A percentile compares a stretch with the other conserved stretches of the same genome.
These are phyloP conservation scores for Scaptomyza pallida DNA, from an alignment of 1,140 invertebrate species.

Conservation along the genomic window DNA sequence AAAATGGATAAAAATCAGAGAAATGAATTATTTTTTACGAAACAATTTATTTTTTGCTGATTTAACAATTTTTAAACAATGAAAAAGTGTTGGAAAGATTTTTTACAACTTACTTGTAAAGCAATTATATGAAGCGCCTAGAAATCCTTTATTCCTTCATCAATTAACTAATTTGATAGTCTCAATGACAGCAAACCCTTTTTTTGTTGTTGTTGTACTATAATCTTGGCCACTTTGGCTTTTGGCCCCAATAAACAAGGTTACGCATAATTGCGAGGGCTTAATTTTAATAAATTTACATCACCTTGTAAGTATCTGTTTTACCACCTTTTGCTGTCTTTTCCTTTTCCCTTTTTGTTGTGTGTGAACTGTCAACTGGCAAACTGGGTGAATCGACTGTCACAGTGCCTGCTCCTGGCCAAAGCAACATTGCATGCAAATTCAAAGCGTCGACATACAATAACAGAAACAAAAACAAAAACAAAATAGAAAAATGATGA, in stretches of 20 bases:
- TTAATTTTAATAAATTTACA: slow-evolving; percentile 76
- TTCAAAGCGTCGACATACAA: slow-evolving; percentile 56
- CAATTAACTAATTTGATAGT: background rate
- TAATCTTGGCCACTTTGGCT: slow-evolving; percentile 20
- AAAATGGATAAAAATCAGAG: no score
- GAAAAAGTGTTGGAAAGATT: no score
- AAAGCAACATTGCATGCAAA: slow-evolving; percentile 66
- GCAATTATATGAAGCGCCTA: background rate
- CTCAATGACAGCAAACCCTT: slow-evolving; percentile 17
- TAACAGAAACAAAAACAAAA: slow-evolving; percentile 37
- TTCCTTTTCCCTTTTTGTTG: slow-evolving; percentile 7
- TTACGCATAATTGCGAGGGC: slow-evolving; percentile 67
- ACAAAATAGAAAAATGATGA: slow-evolving; percentile 76
- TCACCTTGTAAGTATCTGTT: slow-evolving; percentile 53
- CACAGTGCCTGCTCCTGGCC: slow-evolving; percentile 23
- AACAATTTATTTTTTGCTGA: no score
- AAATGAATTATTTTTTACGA: no score
- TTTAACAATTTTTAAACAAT: no score
- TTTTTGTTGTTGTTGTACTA: no score
- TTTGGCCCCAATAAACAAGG: slow-evolving; percentile 59
- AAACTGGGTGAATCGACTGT: slow-evolving; percentile 58
- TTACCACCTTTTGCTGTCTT: slow-evolving; percentile 13
- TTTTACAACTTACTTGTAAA: background rate
- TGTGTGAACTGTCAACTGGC: slow-evolving; percentile 51
- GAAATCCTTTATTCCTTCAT: no score